Conservation (phyloP, 2,113 vertebrate genomes). For the Athene noctua region DNA sequence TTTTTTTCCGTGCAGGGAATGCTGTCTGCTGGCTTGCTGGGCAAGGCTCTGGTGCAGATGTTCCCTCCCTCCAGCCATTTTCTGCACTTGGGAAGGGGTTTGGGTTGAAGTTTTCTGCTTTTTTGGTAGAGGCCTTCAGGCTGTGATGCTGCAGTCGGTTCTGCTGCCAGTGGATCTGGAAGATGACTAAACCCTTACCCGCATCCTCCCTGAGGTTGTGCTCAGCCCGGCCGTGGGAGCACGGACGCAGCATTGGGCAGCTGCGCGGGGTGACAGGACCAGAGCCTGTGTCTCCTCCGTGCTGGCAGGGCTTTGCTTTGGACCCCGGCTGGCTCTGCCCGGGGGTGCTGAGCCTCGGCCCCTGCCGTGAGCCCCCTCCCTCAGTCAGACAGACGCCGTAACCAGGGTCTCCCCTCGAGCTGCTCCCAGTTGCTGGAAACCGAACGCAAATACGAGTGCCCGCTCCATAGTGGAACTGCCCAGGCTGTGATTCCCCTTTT, state of each 20-base stretch:
- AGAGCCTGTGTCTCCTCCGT: background rate
- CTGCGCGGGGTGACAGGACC: background rate
- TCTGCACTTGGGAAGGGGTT: background rate
- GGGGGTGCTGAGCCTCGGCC: background rate
- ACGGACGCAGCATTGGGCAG: rapidly evolving
- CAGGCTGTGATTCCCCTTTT: background rate
- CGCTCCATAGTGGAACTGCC: background rate
- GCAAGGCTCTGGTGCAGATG: background rate
- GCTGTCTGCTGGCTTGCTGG: background rate
- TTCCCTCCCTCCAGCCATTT: background rate
- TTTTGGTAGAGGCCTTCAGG: background rate
- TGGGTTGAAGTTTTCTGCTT: background rate
- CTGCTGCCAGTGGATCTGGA: background rate
- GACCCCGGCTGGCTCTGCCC: background rate
- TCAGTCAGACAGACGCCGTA: background rate
- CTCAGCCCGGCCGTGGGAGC: background rate
- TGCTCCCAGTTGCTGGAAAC: background rate
- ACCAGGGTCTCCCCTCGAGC: background rate
- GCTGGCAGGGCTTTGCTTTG: background rate
- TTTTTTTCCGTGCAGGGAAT: background rate
- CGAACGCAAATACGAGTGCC: background rate
- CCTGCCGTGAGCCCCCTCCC: background rate
- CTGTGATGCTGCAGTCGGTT: background rate
- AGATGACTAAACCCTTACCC: background rate
- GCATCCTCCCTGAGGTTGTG: background rate